Conservation (phyloP, 2,113 vertebrate genomes). For the Sciurus niger region DNA sequence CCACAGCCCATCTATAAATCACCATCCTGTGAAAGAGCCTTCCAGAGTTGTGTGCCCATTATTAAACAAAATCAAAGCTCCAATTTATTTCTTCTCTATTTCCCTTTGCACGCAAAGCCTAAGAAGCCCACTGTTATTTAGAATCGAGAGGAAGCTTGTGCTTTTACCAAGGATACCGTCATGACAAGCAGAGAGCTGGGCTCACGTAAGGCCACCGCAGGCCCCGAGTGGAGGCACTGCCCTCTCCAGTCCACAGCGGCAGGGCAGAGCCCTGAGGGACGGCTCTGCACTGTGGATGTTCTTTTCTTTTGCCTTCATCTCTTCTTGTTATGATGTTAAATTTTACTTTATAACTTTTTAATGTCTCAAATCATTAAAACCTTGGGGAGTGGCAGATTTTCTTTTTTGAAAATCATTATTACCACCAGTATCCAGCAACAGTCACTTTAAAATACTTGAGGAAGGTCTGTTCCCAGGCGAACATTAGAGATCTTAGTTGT, state of each 20-base stretch:
- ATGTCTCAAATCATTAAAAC: constrained; percentile 10
- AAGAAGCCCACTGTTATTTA: background rate
- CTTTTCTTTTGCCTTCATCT: background rate
- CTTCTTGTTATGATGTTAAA: background rate
- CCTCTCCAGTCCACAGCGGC: no score
- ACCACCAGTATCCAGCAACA: background rate
- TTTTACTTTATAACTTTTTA: background rate
- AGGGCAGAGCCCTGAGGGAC: background rate
- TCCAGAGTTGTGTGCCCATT: no score
- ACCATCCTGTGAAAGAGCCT: accelerated
- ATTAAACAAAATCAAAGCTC: background rate
- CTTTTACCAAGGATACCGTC: background rate
- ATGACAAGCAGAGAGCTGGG: no score
- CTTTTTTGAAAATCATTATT: background rate
- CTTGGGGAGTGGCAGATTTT: background rate
- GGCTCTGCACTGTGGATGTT: accelerated
- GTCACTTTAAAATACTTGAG: background rate
- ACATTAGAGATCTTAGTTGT: background rate
- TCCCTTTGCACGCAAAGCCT: background rate
- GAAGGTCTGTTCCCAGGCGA: background rate
- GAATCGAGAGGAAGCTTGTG: background rate
- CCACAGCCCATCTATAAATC: accelerated
- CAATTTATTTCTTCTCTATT: background rate
- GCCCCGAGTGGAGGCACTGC: background rate
- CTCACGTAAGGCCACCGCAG: background rate